These are phyloP conservation scores for Larimichthys crocea DNA, from an alignment of 2,113 vertebrate species.

Conservation along the genomic window DNA sequence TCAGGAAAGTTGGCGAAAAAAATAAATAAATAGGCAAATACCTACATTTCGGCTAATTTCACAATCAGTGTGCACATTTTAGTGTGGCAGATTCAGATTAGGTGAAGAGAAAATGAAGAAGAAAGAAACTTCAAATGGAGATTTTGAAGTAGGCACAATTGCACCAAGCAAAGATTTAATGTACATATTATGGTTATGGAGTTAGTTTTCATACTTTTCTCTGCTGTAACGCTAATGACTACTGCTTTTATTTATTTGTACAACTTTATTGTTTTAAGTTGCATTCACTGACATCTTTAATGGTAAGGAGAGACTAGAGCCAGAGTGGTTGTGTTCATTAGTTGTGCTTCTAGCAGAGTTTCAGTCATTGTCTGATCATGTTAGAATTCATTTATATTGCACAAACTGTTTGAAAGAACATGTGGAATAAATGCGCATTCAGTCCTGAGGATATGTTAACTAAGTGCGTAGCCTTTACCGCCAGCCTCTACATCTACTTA, in stretches of 20 bases:
- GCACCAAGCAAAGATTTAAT: slow-evolving; percentile 16
- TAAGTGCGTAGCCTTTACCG: neutral
- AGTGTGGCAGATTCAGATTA: slow-evolving; percentile 1
- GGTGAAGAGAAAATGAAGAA: neutral
- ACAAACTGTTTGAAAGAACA: neutral
- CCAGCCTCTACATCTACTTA: neutral
- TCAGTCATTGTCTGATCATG: neutral
- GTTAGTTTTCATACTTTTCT: neutral
- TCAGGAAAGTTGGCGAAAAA: neutral
- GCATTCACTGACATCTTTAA: neutral
- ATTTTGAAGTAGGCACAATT: slow-evolving; percentile 10
- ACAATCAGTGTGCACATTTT: neutral
- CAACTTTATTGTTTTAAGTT: slow-evolving; percentile 6
- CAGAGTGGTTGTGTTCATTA: neutral
- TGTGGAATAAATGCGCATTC: neutral
- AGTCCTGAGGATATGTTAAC: neutral
- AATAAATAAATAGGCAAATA: too few species aligned
- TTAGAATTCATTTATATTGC: neutral
- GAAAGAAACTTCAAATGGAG: neutral
- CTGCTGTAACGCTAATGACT: slow-evolving; percentile 38
- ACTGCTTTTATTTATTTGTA: slow-evolving; percentile 52
- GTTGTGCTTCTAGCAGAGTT: neutral
- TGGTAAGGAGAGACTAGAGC: neutral
- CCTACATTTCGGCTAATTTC: neutral
- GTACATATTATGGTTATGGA: neutral